Conservation (phyloP, 2,888 invertebrate genomes). For the Cyclophora albipunctata region DNA sequence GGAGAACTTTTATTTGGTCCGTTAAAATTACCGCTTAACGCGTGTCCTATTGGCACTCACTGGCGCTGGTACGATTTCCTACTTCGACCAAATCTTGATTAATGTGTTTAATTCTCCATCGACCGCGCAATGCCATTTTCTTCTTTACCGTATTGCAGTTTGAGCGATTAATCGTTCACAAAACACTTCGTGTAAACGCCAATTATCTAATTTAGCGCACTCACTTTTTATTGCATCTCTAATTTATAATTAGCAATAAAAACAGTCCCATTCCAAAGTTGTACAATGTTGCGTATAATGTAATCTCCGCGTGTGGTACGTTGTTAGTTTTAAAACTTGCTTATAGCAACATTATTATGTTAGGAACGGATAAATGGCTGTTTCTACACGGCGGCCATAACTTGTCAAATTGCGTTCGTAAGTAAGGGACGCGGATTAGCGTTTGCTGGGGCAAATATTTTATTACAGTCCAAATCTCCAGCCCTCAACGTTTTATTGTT, state of each 20-base stretch:
- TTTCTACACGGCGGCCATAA: slow-evolving; percentile 49
- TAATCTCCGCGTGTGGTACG: not conserved
- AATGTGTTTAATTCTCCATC: slow-evolving; percentile 29
- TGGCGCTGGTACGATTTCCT: slow-evolving; percentile 48
- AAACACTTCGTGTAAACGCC: too few species aligned
- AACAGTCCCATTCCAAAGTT: too few species aligned
- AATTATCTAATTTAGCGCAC: too few species aligned
- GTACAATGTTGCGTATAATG: too few species aligned
- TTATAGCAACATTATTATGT: slow-evolving; percentile 27
- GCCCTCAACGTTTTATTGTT: slow-evolving; percentile 75
- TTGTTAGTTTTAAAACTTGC: slow-evolving; percentile 9
- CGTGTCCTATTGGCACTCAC: slow-evolving; percentile 44
- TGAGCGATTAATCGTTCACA: too few species aligned
- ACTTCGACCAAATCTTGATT: slow-evolving; percentile 41
- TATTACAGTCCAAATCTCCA: slow-evolving; percentile 75
- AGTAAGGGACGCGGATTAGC: slow-evolving; percentile 73
- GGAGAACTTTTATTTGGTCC: slow-evolving; percentile 69
- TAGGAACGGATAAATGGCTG: slow-evolving; percentile 29
- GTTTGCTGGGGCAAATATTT: slow-evolving; percentile 74
- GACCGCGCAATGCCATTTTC: too few species aligned
- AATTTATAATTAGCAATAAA: too few species aligned
- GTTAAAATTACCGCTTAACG: slow-evolving; percentile 54
- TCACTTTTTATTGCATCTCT: too few species aligned
- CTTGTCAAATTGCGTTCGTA: slow-evolving; percentile 71
- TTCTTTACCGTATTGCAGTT: too few species aligned